Base-by-base conservation (phyloP, 2,888 invertebrate genomes). In the Sphinx pinastri region DNA sequence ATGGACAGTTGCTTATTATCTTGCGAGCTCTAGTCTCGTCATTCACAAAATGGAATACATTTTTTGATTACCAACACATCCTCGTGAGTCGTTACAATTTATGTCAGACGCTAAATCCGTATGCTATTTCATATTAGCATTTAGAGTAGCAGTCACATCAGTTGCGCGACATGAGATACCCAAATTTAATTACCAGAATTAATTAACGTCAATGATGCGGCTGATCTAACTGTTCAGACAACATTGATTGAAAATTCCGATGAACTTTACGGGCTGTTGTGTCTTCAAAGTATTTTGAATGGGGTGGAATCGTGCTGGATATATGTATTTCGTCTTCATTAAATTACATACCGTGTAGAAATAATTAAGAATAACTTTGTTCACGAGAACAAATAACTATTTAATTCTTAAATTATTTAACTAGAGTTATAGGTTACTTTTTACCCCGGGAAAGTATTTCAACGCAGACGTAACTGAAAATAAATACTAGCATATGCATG, bases 241-340 rank as follows among this genome's bases (percentile, higher is more conserved):
- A 69, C 69, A 69, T 69, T 69, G 69, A 69, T 69, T 69, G 69
- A 54, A 69, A 60, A 69, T 69, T 69, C 63, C 69, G 14, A 25
- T n/a, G 14, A 67, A 67, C 67, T 67, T 67, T 38, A 52, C 19
- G 5, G 19, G 11, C 16, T 60, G 60, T 63, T 63, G 63, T 63
- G 12, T 16, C 63, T 63, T 63, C 19, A 8, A 19, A 47, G 49
- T 47, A 19, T 49, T 47, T 49, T 49, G 63, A 38, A 38, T 19
- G 63, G 47, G 10, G 19, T 11, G 7, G 60, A 19, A 49, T 16
- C 4, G 63, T 19, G 47, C 13, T n/a, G 8, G 4, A 16, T 5
- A n/a, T 19, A 19, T 49, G 19, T 8, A 11, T 55, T 55, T 55
- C 31, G 31, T 38, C 13, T 31, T 31, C 14, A 31, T 54, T 8